These are phyloP conservation scores for Colletes gigas DNA, from an alignment of 1,140 invertebrate species.

Conservation along the genomic window DNA sequence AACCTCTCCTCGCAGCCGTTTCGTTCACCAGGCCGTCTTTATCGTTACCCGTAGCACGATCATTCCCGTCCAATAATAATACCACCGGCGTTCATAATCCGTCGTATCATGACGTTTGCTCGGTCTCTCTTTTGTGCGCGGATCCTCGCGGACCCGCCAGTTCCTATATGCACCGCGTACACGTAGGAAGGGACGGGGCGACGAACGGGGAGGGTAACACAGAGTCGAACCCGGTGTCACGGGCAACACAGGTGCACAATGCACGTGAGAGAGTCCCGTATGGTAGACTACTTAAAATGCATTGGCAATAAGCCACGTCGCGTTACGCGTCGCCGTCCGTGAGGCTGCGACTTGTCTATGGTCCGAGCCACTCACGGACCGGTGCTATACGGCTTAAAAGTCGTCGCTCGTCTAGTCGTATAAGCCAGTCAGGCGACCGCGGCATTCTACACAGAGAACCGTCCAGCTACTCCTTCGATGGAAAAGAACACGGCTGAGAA, in stretches of 20 bases:
- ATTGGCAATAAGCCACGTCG: conserved; percentile 79
- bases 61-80: conserved; percentile 27
- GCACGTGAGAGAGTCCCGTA: conserved; percentile 61
- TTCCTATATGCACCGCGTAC: not conserved
- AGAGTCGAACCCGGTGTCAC: conserved; percentile 51
- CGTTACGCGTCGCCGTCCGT: conserved; percentile 71
- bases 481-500: conserved; percentile 2
- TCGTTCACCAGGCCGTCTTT: conserved; percentile 22
- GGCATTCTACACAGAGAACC: conserved; percentile 37
- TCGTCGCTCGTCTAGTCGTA: conserved; percentile 62
- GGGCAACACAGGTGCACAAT: conserved; percentile 63
- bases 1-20: conserved; percentile 8
- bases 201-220: not conserved
- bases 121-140: conserved; percentile 28
- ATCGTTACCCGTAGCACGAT: conserved; percentile 31
- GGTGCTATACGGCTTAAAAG: conserved; percentile 65
- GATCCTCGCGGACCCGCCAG: not conserved
- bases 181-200: not conserved
- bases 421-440: conserved; percentile 37
- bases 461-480: not conserved
- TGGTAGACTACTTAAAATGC: conserved; percentile 78
- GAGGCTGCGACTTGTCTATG: conserved; percentile 68
- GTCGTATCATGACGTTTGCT: conserved; percentile 44
- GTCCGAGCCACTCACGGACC: conserved; percentile 56
- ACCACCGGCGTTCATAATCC: conserved; percentile 27